Evolutionary conservation across 1,140 invertebrate species (phyloP).

Genomic region (Drosophila neocordata): DNA sequence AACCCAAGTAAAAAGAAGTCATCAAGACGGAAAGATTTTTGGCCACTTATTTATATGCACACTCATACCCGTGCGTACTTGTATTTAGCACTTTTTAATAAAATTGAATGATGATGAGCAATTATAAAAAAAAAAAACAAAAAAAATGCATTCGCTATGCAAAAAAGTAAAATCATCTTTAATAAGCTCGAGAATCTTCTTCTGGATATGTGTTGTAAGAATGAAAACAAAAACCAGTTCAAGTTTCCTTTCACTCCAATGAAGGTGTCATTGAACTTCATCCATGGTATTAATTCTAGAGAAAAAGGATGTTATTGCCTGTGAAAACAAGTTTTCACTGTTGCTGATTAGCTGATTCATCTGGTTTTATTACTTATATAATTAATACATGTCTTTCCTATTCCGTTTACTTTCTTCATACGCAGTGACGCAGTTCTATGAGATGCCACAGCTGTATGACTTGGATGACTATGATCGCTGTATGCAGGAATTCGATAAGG

Average conservation of each 20-base stretch:
- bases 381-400: constrained; percentile 9
- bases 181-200: constrained; percentile 1
- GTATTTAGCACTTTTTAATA: constrained; percentile 1
- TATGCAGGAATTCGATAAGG: constrained; percentile 66
- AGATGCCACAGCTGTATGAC: constrained; percentile 84
- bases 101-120: not conserved
- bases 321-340: constrained; percentile 39
- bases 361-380: not conserved
- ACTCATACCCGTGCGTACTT: not conserved
- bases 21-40: not conserved
- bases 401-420: not conserved
- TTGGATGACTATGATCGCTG: constrained; percentile 84
- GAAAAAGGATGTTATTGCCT: constrained; percentile 35
- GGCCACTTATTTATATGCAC: no score
- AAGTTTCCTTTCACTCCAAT: constrained; percentile 11
- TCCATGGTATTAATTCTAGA: constrained; percentile 30
- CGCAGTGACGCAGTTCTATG: constrained; percentile 83
- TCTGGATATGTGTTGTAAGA: not conserved
- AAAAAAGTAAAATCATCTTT: not conserved
- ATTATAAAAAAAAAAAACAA: not conserved
- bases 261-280: constrained; percentile 30
- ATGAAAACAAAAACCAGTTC: not conserved
- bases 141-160: not conserved
- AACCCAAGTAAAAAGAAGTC: not conserved
- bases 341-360: constrained; percentile 48